Percentiles rank a stretch among this genome's conserved stretches.
These are phyloP conservation scores for Oopsacas minuta DNA, from an alignment of 37 sponge, comb jelly and placozoan species.

Conservation along the genomic window DNA sequence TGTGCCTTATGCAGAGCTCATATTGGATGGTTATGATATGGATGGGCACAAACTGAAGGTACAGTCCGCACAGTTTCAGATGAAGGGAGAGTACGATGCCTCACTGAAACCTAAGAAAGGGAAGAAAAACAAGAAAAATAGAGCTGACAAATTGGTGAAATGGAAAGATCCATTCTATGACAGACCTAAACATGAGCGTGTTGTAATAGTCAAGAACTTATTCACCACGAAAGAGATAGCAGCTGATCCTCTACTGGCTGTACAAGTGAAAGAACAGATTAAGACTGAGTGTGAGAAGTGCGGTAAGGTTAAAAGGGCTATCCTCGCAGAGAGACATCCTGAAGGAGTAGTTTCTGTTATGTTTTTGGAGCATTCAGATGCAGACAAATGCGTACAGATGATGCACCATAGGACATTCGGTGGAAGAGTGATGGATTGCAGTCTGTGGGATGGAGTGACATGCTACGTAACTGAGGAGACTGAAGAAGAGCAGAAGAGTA, in stretches of 20 bases:
- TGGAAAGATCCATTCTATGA: conserved; percentile 29
- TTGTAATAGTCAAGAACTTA: conserved; percentile 67
- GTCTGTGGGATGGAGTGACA: conserved; percentile 78
- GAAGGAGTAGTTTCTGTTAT: conserved; percentile 84
- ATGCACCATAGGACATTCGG: conserved; percentile 78
- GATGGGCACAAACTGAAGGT: background rate
- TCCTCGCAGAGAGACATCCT: conserved; percentile 85
- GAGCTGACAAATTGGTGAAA: conserved; percentile 33
- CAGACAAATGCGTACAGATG: background rate
- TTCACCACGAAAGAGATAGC: conserved; percentile 87
- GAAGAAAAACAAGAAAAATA: conserved; percentile 37
- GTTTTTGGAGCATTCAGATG: conserved; percentile 43
- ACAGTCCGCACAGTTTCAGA: conserved; percentile 60
- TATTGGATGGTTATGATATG: background rate
- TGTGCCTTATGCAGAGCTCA: background rate
- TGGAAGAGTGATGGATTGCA: conserved; percentile 45
- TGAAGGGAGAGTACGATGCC: conserved; percentile 81
- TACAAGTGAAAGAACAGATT: conserved; percentile 69
- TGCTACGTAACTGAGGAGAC: conserved; percentile 84
- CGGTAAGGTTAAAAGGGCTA: conserved; percentile 75
- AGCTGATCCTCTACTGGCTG: conserved; percentile 55
- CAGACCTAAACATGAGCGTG: conserved; percentile 48
- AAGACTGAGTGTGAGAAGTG: conserved; percentile 80
- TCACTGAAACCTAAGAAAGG: conserved; percentile 62
- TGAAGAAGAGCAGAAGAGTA: conserved; percentile 55